These are phyloP conservation scores for Telmatherina bonti DNA, from an alignment of 2,797 vertebrate species.

Conservation along the genomic window DNA sequence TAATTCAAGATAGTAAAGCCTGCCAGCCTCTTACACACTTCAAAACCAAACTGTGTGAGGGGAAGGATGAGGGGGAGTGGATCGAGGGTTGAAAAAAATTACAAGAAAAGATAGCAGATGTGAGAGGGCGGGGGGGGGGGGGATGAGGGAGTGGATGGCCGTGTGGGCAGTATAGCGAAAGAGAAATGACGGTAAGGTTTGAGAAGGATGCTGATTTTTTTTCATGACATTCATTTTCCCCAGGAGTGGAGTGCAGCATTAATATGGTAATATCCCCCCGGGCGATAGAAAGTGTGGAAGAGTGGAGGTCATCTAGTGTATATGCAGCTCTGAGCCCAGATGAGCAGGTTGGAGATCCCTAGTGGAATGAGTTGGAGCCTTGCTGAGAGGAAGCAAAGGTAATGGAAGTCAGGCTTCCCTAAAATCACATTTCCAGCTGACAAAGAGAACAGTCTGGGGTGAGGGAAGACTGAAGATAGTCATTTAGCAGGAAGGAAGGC, in stretches of 20 bases:
- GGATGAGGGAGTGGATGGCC: slow-evolving; percentile 6
- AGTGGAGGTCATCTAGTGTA: slow-evolving; percentile 75
- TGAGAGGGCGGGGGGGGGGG: slow-evolving; percentile 22
- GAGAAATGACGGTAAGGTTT: slow-evolving; percentile 24
- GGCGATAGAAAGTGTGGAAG: slow-evolving; percentile 60
- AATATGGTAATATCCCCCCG: slow-evolving; percentile 79
- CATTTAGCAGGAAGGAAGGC: slow-evolving; percentile 53
- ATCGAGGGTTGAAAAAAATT: slow-evolving; percentile 30
- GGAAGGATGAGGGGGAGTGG: slow-evolving; percentile 56
- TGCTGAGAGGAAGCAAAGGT: slow-evolving; percentile 59
- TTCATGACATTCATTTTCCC: slow-evolving; percentile 72
- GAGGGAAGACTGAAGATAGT: slow-evolving; percentile 36
- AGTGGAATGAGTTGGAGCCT: slow-evolving; percentile 56
- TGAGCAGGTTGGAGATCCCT: slow-evolving; percentile 66
- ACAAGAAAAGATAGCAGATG: slow-evolving; percentile 58
- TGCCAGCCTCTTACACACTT: slow-evolving; percentile 79
- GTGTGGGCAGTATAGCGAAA: slow-evolving; percentile 28
- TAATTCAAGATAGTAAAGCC: slow-evolving; percentile 76
- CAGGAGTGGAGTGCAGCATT: slow-evolving; percentile 71
- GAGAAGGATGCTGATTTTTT: slow-evolving; percentile 55
- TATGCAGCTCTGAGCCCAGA: slow-evolving; percentile 57
- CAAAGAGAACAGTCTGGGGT: slow-evolving; percentile 51
- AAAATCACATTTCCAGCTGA: slow-evolving; percentile 74
- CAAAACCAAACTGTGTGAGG: slow-evolving; percentile 72
- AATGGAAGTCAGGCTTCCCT: slow-evolving; percentile 71